Conservation (phyloP, 1,140 invertebrate species). For the Zophobas morio region DNA sequence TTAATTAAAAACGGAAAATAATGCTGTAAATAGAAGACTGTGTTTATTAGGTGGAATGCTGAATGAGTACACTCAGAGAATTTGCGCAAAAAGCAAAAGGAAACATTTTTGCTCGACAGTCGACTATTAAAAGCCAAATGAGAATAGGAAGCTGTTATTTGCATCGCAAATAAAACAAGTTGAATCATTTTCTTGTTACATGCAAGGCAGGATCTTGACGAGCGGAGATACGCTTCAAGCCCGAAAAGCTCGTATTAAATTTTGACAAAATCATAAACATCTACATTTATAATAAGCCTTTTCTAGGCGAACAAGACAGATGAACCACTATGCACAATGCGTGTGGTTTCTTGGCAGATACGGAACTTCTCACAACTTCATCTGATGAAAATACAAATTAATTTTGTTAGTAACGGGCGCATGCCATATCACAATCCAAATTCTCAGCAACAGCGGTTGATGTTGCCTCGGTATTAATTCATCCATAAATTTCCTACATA, state of each 20-base stretch:
- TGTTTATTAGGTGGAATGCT: constrained; percentile 8
- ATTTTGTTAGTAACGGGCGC: constrained; percentile 1
- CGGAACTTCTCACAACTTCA: constrained; percentile 24
- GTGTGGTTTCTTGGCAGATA: constrained; percentile 39
- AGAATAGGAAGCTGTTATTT: constrained; percentile 30
- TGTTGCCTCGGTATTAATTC: too few relatives aligned
- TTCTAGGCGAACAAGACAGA: constrained; percentile 33
- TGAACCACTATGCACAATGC: constrained; percentile 17
- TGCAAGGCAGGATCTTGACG: constrained; percentile 26
- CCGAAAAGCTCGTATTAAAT: constrained; percentile 32
- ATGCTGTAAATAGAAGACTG: background rate
- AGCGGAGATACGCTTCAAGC: constrained; percentile 18
- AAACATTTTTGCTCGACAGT: constrained; percentile 14
- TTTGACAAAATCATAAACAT: constrained; percentile 52
- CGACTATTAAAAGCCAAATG: constrained; percentile 11
- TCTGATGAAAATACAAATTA: constrained; percentile 19
- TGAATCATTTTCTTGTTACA: constrained; percentile 29
- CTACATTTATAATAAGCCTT: constrained; percentile 41
- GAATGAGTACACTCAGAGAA: background rate
- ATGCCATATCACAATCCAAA: background rate
- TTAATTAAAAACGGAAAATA: constrained; percentile 2
- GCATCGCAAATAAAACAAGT: constrained; percentile 33
- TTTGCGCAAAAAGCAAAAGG: background rate
- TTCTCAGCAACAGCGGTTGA: too few relatives aligned
- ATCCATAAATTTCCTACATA: too few relatives aligned